Percentiles rank a stretch among this genome's conserved stretches.
Evolutionary conservation across 1,140 invertebrate genomes (phyloP).

Genomic region (Sminthurides bifidus): DNA sequence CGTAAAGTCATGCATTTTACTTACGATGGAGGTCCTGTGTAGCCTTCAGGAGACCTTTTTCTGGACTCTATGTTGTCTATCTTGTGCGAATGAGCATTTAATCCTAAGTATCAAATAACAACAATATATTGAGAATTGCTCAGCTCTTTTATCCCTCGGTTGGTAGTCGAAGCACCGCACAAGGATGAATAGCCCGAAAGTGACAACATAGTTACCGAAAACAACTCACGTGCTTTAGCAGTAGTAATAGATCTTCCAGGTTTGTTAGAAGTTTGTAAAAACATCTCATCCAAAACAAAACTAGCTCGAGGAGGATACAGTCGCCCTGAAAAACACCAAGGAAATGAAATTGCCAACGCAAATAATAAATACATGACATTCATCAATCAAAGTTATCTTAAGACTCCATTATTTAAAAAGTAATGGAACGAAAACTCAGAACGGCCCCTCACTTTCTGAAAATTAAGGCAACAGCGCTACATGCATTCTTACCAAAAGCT

Average conservation of each 20-base stretch:
- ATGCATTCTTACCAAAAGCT: too few relatives aligned
- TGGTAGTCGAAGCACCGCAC: background rate
- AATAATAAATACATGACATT: too few relatives aligned
- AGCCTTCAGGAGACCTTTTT: background rate
- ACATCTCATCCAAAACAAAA: too few relatives aligned
- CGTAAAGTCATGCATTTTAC: too few relatives aligned
- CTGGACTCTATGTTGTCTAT: background rate
- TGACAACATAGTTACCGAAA: background rate
- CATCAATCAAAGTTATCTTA: too few relatives aligned
- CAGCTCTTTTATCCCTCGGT: background rate
- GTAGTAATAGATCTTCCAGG: background rate
- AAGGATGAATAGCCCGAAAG: background rate
- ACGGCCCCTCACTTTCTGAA: too few relatives aligned
- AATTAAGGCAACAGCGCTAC: too few relatives aligned
- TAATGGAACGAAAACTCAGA: too few relatives aligned
- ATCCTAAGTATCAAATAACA: background rate
- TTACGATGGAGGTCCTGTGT: slow-evolving; percentile 2
- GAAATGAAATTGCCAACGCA: too few relatives aligned
- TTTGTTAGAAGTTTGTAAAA: background rate
- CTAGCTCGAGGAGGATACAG: too few relatives aligned
- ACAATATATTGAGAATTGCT: background rate
- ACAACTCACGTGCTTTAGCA: slow-evolving; percentile 1
- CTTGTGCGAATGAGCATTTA: background rate
- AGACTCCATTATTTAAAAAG: too few relatives aligned
- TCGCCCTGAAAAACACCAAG: too few relatives aligned